Evolutionary conservation across 2,113 vertebrate genomes (phyloP).

Genomic region (Lophius piscatorius): DNA sequence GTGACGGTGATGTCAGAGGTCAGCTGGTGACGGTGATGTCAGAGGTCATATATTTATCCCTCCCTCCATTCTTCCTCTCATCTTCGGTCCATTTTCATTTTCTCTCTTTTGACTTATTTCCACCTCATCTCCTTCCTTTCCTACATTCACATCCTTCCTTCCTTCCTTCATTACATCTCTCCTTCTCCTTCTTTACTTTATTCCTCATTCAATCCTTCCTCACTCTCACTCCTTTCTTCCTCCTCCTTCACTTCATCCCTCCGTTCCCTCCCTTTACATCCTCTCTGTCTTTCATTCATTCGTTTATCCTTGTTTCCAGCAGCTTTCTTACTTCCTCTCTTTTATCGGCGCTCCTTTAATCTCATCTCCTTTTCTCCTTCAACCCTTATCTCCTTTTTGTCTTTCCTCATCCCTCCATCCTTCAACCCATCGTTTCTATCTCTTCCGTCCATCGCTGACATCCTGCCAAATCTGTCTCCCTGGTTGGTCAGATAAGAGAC

Average conservation of each 20-base stretch:
- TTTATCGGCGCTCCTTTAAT: too few species aligned
- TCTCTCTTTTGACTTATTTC: too few species aligned
- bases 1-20: too few species aligned
- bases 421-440: conserved; percentile 4
- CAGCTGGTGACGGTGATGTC: too few species aligned
- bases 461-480: conserved; percentile 39
- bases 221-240: not conserved
- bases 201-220: not conserved
- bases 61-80: too few species aligned
- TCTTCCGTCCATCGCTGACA: conserved; percentile 27
- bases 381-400: not conserved
- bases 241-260: too few species aligned
- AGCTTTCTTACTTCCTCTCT: not conserved
- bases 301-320: not conserved
- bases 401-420: not conserved
- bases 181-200: too few species aligned
- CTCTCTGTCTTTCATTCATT: not conserved
- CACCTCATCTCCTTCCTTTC: not conserved
- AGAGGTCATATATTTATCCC: too few species aligned
- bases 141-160: not conserved
- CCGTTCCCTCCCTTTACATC: not conserved
- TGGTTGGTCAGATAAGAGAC: conserved; percentile 49
- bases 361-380: too few species aligned
- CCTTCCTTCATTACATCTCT: too few species aligned
- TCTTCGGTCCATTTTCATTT: too few species aligned